Evolutionary conservation across 2,113 vertebrate species (phyloP).

Genomic region (Aythya baeri): DNA sequence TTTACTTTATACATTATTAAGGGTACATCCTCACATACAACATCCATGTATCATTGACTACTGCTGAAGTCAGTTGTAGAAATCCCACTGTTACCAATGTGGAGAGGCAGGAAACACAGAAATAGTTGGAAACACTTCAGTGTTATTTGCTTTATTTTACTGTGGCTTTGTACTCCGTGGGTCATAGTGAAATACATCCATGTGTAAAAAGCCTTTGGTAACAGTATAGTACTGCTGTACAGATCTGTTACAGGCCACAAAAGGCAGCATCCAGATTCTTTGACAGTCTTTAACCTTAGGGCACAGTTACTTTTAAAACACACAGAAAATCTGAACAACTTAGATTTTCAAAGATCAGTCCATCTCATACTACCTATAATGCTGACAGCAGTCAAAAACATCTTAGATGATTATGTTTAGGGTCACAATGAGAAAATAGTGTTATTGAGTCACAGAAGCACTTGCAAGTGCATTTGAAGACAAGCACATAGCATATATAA

Average conservation of each 20-base stretch:
- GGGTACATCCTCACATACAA: neutral
- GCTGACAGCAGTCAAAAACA: conserved; percentile 19
- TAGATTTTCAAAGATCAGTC: neutral
- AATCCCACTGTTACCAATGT: neutral
- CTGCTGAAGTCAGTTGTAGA: neutral
- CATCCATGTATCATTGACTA: neutral
- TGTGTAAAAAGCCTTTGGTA: neutral
- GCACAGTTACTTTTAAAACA: neutral
- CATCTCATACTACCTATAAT: neutral
- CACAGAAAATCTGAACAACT: neutral
- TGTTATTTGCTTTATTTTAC: neutral
- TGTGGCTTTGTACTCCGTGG: neutral
- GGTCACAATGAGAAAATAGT: neutral
- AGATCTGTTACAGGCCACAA: neutral
- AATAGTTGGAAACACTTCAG: neutral
- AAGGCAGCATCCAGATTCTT: neutral
- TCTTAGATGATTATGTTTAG: neutral
- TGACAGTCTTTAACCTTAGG: neutral
- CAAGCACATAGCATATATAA: neutral
- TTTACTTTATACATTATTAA: neutral
- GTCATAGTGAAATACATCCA: neutral
- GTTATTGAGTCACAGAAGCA: neutral
- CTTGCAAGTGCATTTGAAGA: neutral
- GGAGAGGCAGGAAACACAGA: neutral
- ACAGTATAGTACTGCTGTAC: neutral